Percentiles rank a stretch among this genome's conserved stretches.
These are phyloP conservation scores for Panurus biarmicus DNA, from an alignment of 2,113 vertebrate genomes.

Conservation along the genomic window DNA sequence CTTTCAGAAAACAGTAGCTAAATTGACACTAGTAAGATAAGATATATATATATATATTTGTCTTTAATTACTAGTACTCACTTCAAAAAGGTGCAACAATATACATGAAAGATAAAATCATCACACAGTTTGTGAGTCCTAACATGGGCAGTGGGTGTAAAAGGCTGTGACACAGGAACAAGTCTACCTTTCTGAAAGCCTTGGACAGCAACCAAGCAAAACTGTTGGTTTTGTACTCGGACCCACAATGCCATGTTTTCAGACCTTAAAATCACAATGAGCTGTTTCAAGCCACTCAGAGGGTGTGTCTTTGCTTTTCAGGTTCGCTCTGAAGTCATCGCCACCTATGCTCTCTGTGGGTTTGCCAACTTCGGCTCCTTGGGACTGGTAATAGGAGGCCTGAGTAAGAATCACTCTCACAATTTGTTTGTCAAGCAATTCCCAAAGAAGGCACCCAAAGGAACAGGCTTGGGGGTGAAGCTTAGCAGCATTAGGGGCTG, in stretches of 20 bases:
- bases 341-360: conserved; percentile 86
- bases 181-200: not conserved
- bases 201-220: not conserved
- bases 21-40: not conserved
- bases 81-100: not conserved
- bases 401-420: conserved; percentile 70
- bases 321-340: conserved; percentile 85
- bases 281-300: not conserved
- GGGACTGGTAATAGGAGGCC: conserved; percentile 75
- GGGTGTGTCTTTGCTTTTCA: conserved; percentile 44
- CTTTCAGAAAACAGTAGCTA: not conserved
- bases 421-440: not conserved
- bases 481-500: not conserved
- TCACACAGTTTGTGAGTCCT: not conserved
- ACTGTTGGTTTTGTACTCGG: not conserved
- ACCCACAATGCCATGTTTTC: not conserved
- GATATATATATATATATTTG: too few species aligned
- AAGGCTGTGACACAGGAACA: not conserved
- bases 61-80: not conserved
- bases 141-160: not conserved
- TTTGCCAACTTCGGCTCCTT: conserved; percentile 85
- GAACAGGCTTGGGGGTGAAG: not conserved
- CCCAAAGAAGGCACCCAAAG: not conserved
- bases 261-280: not conserved
- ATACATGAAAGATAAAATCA: not conserved